phyloP scores from a whole-genome alignment of 2,797 vertebrate species.

The Iguana delicatissima region DNA sequence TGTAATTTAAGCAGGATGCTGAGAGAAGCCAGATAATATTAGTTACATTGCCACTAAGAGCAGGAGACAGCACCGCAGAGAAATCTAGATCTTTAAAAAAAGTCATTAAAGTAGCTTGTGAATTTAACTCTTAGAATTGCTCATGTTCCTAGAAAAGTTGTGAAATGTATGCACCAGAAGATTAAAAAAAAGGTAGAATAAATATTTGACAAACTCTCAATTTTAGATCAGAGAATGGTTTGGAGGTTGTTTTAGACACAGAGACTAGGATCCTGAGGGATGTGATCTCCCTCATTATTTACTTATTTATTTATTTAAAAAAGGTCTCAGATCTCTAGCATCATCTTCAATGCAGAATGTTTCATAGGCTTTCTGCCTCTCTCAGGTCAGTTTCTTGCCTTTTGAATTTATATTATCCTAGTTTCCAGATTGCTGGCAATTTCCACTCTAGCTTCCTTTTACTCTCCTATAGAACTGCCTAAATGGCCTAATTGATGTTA shows the following conservation, averaged over 20 bases:
- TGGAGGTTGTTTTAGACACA: not conserved
- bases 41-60: not conserved
- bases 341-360: not conserved
- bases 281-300: not conserved
- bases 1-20: conserved; percentile 10
- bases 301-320: not conserved
- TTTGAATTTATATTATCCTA: not conserved
- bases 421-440: not conserved
- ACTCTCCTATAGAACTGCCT: not conserved
- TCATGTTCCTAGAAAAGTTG: not conserved
- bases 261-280: not conserved
- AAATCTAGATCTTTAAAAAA: not conserved
- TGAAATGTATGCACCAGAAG: not conserved
- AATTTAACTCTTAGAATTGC: not conserved
- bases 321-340: not conserved
- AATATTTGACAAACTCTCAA: not conserved
- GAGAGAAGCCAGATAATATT: conserved; percentile 16
- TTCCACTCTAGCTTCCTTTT: not conserved
- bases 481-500: not conserved
- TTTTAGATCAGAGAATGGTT: not conserved
- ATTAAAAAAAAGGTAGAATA: not conserved
- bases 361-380: not conserved
- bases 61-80: not conserved
- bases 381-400: not conserved
- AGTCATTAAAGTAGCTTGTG: not conserved